Evolutionary conservation across 64 coral and sea anemone species (phyloP).

Genomic region (Stichodactyla helianthus): DNA sequence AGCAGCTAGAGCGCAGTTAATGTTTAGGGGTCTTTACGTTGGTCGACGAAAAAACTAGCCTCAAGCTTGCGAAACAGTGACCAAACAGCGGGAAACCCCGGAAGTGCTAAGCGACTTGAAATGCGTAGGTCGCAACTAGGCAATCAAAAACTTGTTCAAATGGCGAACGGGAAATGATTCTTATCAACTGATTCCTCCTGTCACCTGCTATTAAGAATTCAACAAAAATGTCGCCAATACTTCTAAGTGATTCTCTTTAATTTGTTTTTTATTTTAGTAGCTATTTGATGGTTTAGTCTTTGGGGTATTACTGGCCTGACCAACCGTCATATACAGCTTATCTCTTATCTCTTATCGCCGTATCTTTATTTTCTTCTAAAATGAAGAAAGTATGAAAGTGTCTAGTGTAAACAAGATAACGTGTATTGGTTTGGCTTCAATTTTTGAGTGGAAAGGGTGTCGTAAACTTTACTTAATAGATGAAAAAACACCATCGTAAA

Average conservation of each 20-base stretch:
- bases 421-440: too few species aligned
- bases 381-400: too few species aligned
- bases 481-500: neutral
- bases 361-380: too few species aligned
- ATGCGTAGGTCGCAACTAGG: neutral
- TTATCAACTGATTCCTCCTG: neutral
- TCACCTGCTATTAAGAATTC: neutral
- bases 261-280: neutral
- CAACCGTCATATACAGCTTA: too few species aligned
- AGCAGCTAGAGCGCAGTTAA: neutral
- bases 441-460: too few species aligned
- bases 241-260: neutral
- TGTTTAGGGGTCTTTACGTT: neutral
- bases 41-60: neutral
- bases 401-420: too few species aligned
- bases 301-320: too few species aligned
- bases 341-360: too few species aligned
- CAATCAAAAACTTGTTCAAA: constrained; percentile 1
- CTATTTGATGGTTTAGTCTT: neutral
- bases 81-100: neutral
- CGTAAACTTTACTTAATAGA: neutral
- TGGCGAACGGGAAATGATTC: neutral
- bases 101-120: neutral
- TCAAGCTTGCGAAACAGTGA: neutral
- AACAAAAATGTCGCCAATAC: neutral